Base-by-base conservation (phyloP, 2,797 vertebrate genomes). In the Channa striata region DNA sequence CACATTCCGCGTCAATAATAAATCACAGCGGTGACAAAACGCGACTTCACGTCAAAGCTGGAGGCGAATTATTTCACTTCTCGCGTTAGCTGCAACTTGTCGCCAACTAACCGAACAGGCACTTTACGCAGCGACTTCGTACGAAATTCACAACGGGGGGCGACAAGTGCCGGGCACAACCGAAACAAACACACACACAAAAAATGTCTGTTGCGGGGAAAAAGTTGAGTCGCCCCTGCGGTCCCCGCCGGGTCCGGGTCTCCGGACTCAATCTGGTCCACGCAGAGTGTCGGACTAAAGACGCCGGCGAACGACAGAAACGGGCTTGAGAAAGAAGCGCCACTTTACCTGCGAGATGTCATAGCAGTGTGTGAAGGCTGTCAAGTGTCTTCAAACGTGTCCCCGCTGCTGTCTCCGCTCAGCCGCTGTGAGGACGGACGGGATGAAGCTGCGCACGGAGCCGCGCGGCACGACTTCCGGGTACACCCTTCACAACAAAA, bases 291-390 rank as follows among this genome's bases (percentile, higher is more conserved):
- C 42, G 4, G 20, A 2, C 14, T 3, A 5, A 12, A 58, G 10
- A 57, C 5, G 36, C 44, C 13, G 34, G 25, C 10, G 8, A 57
- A 59, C 17, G 20, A 17, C 0, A 1, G 12, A 16, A 13, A 23
- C 42, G 37, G 16, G 21, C 25, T 56, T 37, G 8, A 16, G 43
- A 48, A 42, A 59, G 13, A 30, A 65, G 47, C 10, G 37, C 9
- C 5, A 49, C 92, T 93, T 62, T 93, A 96, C 95, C 96, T 95
- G 91, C 94, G 94, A 91, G 94, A 96, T 89, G 95, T 95, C 95
- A 94, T 95, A 86, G 89, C 94, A 92, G 90, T 84, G 72, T 82
- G 60, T 77, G 62, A 50, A 77, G 83, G 82, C 83, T 87, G 88
- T 90, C 89, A 81, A 75, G 68, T 60, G 83, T 83, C 85, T 78